Conservation (phyloP, 2,797 vertebrate species). For the Pelochelys cantorii region DNA sequence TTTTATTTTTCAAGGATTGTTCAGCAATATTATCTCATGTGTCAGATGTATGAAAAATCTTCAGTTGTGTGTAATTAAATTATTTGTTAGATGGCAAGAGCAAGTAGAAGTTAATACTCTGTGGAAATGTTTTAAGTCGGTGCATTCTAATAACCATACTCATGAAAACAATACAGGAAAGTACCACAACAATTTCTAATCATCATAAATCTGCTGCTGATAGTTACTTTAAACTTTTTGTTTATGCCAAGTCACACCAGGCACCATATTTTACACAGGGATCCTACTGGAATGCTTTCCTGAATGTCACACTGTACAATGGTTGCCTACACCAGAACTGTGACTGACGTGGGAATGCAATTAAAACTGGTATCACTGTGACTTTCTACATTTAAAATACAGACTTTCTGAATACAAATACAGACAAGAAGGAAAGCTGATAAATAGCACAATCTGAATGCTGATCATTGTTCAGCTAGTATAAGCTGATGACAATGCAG, state of each 20-base stretch:
- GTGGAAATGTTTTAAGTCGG: conserved; percentile 44
- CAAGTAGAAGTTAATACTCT: conserved; percentile 38
- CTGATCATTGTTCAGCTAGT: conserved; percentile 64
- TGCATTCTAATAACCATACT: conserved; percentile 49
- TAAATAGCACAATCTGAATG: conserved; percentile 81
- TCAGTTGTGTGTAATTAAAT: conserved; percentile 38
- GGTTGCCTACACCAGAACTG: conserved; percentile 49
- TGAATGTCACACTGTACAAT: conserved; percentile 52
- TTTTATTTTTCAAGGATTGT: conserved; percentile 62
- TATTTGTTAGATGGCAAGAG: conserved; percentile 47
- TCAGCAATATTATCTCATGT: conserved; percentile 57
- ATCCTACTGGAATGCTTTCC: conserved; percentile 68
- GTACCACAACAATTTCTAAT: conserved; percentile 63
- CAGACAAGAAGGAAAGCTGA: conserved; percentile 70
- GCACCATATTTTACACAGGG: conserved; percentile 53
- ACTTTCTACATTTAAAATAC: conserved; percentile 75
- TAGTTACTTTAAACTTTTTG: conserved; percentile 51
- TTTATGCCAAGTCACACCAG: conserved; percentile 61
- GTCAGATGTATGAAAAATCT: conserved; percentile 64
- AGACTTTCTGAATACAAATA: conserved; percentile 63
- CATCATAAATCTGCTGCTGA: conserved; percentile 60
- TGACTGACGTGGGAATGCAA: conserved; percentile 63
- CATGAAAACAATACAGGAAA: conserved; percentile 55
- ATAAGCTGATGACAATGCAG: conserved; percentile 71
- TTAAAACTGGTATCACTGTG: conserved; percentile 79